These are phyloP conservation scores for Thryonomys swinderianus DNA, from an alignment of 2,113 vertebrate genomes.

Conservation along the genomic window DNA sequence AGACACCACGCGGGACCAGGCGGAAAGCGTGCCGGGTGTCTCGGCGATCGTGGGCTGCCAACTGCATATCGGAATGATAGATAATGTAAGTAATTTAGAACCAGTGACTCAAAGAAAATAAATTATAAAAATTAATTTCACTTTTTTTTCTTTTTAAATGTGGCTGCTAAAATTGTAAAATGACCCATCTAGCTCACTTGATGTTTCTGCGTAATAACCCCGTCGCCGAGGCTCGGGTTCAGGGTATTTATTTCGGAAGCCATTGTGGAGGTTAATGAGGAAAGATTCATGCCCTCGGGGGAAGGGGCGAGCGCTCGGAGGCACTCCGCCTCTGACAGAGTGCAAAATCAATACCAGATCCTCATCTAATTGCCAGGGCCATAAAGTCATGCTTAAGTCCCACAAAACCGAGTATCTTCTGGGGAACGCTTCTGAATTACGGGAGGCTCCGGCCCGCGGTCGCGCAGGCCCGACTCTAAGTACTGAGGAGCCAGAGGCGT, in stretches of 20 bases:
- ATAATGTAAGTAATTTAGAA: background rate
- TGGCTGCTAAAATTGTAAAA: background rate
- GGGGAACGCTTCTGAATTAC: conserved; percentile 42
- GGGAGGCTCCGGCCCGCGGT: background rate
- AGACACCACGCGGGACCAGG: background rate
- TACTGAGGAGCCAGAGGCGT: background rate
- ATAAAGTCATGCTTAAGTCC: conserved; percentile 61
- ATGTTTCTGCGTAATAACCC: background rate
- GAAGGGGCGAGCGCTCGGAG: background rate
- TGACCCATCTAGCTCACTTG: background rate
- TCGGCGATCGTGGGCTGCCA: background rate
- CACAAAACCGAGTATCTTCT: conserved; percentile 40
- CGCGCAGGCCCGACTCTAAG: background rate
- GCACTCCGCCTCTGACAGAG: conserved; percentile 20
- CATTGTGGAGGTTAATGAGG: conserved; percentile 49
- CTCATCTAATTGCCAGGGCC: conserved; percentile 59
- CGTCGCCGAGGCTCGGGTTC: background rate
- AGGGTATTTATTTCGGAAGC: conserved; percentile 50
- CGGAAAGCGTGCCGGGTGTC: background rate
- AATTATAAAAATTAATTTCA: conserved; percentile 20
- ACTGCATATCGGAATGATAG: background rate
- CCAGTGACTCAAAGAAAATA: background rate
- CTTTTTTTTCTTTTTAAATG: background rate
- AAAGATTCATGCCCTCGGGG: conserved; percentile 25
- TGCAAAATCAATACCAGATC: conserved; percentile 67